Conservation (phyloP, 2,888 invertebrate species). For the Notodromas monacha region DNA sequence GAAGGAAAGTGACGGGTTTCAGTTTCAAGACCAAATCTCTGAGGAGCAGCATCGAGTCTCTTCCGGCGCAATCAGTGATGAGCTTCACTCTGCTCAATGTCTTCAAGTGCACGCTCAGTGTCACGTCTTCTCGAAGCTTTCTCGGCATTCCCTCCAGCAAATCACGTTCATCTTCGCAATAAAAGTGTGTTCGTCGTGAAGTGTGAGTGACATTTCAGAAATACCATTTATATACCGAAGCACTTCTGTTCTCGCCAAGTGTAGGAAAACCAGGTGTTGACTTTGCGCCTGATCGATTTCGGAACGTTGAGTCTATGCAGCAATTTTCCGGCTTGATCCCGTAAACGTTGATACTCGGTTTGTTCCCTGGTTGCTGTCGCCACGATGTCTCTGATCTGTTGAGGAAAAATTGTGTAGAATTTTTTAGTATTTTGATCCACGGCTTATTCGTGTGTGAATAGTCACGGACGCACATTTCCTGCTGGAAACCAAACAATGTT, state of each 20-base stretch:
- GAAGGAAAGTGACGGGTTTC: slow-evolving; percentile 52
- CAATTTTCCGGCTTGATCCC: slow-evolving; percentile 53
- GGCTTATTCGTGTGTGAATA: too few relatives aligned
- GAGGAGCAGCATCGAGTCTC: slow-evolving; percentile 38
- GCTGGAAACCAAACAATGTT: too few relatives aligned
- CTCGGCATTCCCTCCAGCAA: background rate
- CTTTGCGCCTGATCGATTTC: slow-evolving; percentile 34
- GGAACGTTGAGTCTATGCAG: slow-evolving; percentile 51
- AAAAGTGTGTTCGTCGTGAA: too few relatives aligned
- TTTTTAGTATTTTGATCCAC: too few relatives aligned
- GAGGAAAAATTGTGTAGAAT: too few relatives aligned
- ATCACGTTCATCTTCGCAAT: too few relatives aligned
- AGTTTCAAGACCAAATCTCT: slow-evolving; percentile 65
- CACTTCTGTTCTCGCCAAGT: slow-evolving; percentile 76
- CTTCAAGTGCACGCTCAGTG: slow-evolving; percentile 59
- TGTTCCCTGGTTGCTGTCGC: slow-evolving; percentile 42
- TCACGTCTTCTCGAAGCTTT: slow-evolving; percentile 70
- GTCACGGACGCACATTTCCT: too few relatives aligned
- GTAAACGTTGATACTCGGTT: slow-evolving; percentile 44
- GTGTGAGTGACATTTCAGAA: too few relatives aligned
- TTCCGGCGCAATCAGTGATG: slow-evolving; percentile 56
- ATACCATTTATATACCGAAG: too few relatives aligned
- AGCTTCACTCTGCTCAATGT: slow-evolving; percentile 67
- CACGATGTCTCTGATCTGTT: slow-evolving; percentile 49
- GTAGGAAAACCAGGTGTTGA: slow-evolving; percentile 64